Evolutionary conservation across 2,888 invertebrate genomes (phyloP).

Genomic region (Blastobasis lacticolella): DNA sequence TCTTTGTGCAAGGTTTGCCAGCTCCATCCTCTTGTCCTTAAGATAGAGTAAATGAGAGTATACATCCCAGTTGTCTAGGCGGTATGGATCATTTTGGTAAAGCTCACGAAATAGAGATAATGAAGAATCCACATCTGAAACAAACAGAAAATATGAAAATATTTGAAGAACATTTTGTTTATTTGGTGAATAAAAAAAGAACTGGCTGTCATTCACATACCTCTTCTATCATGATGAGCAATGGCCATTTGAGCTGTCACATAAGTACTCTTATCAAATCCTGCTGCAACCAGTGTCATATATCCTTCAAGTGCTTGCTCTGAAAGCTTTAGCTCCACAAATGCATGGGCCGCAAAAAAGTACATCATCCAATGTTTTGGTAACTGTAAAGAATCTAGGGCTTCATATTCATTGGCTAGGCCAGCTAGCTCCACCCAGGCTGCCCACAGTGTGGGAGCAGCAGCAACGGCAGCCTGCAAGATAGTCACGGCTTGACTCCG

Average conservation of each 20-base stretch:
- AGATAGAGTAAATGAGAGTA: slow-evolving; percentile 97
- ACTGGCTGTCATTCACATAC: slow-evolving; percentile 47
- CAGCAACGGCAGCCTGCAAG: slow-evolving; percentile 84
- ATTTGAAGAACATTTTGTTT: background rate
- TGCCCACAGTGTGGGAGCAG: slow-evolving; percentile 92
- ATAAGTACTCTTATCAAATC: slow-evolving; percentile 91
- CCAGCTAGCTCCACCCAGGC: slow-evolving; percentile 95
- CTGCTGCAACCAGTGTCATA: slow-evolving; percentile 81
- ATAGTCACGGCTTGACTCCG: slow-evolving; percentile 83
- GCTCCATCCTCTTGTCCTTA: slow-evolving; percentile 91
- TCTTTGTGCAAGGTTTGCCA: slow-evolving; percentile 94
- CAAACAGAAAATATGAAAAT: background rate
- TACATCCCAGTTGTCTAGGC: slow-evolving; percentile 96
- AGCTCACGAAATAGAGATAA: slow-evolving; percentile 88
- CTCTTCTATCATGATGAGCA: slow-evolving; percentile 93
- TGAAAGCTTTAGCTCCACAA: slow-evolving; percentile 90
- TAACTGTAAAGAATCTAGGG: slow-evolving; percentile 76
- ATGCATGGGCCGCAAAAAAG: slow-evolving; percentile 92
- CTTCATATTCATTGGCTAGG: slow-evolving; percentile 87
- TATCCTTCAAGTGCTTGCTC: slow-evolving; percentile 92
- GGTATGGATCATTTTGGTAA: slow-evolving; percentile 90
- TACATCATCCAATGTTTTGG: slow-evolving; percentile 96
- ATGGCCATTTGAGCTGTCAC: slow-evolving; percentile 94
- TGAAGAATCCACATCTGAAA: slow-evolving; percentile 90
- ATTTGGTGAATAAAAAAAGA: background rate